phyloP scores from a whole-genome alignment of 2,113 vertebrate genomes.

The Microtus richardsoni region DNA sequence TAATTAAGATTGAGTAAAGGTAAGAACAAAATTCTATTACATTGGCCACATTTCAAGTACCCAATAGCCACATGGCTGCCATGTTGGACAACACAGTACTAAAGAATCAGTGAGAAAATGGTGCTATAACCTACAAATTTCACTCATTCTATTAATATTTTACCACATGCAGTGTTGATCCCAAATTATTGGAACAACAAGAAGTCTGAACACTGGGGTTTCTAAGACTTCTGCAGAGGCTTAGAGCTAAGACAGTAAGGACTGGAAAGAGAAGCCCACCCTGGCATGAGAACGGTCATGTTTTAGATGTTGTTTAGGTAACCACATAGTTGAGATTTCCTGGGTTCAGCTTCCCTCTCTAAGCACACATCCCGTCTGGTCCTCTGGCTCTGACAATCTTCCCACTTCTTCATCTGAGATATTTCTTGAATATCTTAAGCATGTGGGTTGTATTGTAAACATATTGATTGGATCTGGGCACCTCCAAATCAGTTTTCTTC shows the following conservation, averaged over 20 bases:
- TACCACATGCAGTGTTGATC: not conserved
- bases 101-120: not conserved
- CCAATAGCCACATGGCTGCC: not conserved
- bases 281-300: not conserved
- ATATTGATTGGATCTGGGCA: not conserved
- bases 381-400: not conserved
- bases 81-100: not conserved
- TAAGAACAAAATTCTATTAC: not conserved
- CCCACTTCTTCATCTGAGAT: not conserved
- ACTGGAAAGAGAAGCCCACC: not conserved
- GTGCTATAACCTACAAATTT: not conserved
- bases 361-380: not conserved
- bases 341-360: not conserved
- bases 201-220: not conserved
- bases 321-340: not conserved
- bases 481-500: not conserved
- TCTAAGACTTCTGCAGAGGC: not conserved
- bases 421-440: not conserved
- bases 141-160: not conserved
- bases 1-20: conserved; percentile 8
- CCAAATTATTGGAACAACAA: not conserved
- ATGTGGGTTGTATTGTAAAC: not conserved
- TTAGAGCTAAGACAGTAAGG: not conserved
- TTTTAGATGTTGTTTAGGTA: not conserved
- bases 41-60: not conserved